Evolutionary conservation across 2,888 invertebrate species (phyloP).

Genomic region (Seira musarum): DNA sequence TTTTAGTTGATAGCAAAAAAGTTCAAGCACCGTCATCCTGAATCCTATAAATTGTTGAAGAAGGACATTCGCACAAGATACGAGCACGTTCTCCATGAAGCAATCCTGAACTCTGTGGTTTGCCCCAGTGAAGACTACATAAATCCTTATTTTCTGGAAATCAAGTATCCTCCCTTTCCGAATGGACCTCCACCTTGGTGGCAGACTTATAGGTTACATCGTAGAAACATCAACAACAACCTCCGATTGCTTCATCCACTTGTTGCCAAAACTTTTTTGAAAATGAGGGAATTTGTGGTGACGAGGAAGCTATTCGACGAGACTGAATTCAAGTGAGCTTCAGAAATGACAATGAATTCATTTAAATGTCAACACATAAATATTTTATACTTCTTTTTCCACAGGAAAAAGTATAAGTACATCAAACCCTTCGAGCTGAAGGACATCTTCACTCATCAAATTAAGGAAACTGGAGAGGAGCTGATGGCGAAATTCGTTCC

Average conservation of each 20-base stretch:
- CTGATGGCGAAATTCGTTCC: conserved; percentile 60
- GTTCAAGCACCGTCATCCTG: conserved; percentile 51
- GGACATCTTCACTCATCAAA: conserved; percentile 59
- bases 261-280: conserved; percentile 62
- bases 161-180: conserved; percentile 62
- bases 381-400: background rate
- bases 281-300: conserved; percentile 60
- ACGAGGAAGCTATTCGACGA: conserved; percentile 59
- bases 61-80: conserved; percentile 61
- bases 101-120: conserved; percentile 64
- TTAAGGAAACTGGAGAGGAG: conserved; percentile 61
- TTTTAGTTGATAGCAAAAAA: conserved; percentile 61
- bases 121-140: conserved; percentile 57
- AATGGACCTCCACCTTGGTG: conserved; percentile 63
- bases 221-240: conserved; percentile 39
- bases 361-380: conserved; percentile 12
- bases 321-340: conserved; percentile 51
- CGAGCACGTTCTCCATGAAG: conserved; percentile 62
- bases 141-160: conserved; percentile 47
- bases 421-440: conserved; percentile 65
- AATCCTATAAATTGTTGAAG: conserved; percentile 51
- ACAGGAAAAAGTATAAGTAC: conserved; percentile 37
- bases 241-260: conserved; percentile 61
- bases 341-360: background rate
- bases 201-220: conserved; percentile 41